Conservation (phyloP, 2,113 vertebrate species). For the Muntiacus muntjak region DNA sequence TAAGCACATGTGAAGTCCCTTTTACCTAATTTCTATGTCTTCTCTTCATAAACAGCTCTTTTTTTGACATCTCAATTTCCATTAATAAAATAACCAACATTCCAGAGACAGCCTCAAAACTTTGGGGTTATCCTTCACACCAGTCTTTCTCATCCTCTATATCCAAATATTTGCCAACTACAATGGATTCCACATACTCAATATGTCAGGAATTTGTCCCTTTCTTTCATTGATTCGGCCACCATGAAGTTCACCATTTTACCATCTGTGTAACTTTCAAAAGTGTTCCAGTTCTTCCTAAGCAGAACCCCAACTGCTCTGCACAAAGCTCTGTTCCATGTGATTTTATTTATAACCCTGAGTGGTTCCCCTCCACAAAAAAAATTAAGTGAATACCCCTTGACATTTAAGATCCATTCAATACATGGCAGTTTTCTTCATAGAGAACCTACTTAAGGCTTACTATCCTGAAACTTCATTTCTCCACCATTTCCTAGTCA, state of each 20-base stretch:
- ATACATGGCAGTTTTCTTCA: not conserved
- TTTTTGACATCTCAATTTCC: not conserved
- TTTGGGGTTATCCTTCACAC: not conserved
- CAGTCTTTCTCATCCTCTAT: not conserved
- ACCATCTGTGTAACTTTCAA: not conserved
- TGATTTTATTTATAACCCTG: not conserved
- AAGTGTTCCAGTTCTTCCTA: not conserved
- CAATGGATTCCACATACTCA: not conserved
- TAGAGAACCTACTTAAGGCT: not conserved
- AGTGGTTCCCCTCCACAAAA: not conserved
- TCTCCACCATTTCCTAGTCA: not conserved
- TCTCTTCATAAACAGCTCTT: not conserved
- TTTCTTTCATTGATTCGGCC: not conserved
- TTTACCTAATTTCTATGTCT: not conserved
- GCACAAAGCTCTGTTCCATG: not conserved
- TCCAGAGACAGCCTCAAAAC: not conserved
- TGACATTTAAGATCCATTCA: not conserved
- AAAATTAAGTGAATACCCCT: not conserved
- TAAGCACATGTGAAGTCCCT: not conserved
- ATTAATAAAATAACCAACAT: constrained; percentile 21
- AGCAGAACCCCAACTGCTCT: not conserved
- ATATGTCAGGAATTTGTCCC: not conserved
- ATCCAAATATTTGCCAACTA: not conserved
- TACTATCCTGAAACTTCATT: not conserved
- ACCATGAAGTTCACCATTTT: not conserved